phyloP scores from a whole-genome alignment of 2,888 invertebrate species.

The Tetrapedia diversipes region DNA sequence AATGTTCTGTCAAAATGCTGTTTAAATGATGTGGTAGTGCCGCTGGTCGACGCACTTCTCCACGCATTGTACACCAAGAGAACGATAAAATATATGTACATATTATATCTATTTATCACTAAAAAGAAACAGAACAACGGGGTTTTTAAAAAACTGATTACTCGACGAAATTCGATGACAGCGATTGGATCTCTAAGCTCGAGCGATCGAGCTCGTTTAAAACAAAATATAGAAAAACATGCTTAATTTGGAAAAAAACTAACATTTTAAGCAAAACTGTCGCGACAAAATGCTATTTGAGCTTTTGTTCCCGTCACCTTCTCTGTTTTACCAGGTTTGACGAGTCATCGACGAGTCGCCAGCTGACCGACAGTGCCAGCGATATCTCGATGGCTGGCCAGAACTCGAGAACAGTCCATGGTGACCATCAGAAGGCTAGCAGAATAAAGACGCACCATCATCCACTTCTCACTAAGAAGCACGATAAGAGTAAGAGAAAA shows the following conservation, averaged over 20 bases:
- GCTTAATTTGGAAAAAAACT: constrained; percentile 20
- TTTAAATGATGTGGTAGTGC: constrained; percentile 19
- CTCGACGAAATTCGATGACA: constrained; percentile 55
- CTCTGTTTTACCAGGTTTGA: constrained; percentile 76
- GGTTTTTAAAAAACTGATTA: constrained; percentile 24
- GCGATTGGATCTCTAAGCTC: constrained; percentile 61
- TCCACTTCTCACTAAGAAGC: constrained; percentile 76
- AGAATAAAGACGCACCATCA: constrained; percentile 78
- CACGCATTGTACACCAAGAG: constrained; percentile 25
- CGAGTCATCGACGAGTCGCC: constrained; percentile 79
- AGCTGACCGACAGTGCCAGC: constrained; percentile 72
- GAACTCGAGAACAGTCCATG: constrained; percentile 69
- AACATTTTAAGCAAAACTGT: constrained; percentile 23
- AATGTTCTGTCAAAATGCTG: constrained; percentile 12
- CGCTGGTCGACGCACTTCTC: constrained; percentile 39
- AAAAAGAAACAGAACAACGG: constrained; percentile 13
- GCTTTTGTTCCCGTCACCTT: constrained; percentile 62
- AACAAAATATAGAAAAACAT: background rate
- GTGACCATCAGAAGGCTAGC: constrained; percentile 73
- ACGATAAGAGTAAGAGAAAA: constrained; percentile 81
- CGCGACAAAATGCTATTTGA: constrained; percentile 21
- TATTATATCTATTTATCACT: constrained; percentile 4
- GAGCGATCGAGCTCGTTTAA: constrained; percentile 59
- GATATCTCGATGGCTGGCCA: constrained; percentile 72
- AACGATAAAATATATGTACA: constrained; percentile 22